These are phyloP conservation scores for Chymomyza costata DNA, from an alignment of 1,140 invertebrate genomes.

Conservation along the genomic window DNA sequence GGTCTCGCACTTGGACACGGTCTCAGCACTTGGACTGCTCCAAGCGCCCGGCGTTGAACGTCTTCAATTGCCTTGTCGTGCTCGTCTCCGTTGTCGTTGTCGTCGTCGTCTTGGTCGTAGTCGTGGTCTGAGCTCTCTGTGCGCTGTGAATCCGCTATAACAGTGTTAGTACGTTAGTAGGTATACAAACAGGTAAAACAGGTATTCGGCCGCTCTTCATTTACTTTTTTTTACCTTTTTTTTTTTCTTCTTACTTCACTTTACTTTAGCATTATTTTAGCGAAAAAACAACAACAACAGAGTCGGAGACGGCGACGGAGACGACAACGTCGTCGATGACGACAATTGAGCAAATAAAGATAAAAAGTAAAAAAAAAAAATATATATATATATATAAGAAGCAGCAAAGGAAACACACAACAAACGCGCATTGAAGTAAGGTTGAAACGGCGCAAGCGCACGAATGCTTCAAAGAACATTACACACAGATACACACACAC, in stretches of 20 bases:
- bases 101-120: conserved; percentile 24
- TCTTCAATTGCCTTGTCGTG: conserved; percentile 40
- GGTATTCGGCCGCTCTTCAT: conserved; percentile 65
- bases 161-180: conserved; percentile 76
- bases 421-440: conserved; percentile 19
- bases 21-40: conserved; percentile 27
- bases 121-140: conserved; percentile 52
- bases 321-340: conserved; percentile 45
- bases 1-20: neutral
- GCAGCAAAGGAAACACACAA: conserved; percentile 8
- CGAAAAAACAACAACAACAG: conserved; percentile 36
- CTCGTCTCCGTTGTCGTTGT: conserved; percentile 10
- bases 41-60: conserved; percentile 20
- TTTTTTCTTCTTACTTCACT: conserved; percentile 51
- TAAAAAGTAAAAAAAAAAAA: conserved; percentile 37
- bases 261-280: conserved; percentile 69
- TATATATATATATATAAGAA: conserved; percentile 1
- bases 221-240: conserved; percentile 37
- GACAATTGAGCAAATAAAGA: conserved; percentile 70
- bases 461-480: conserved; percentile 5
- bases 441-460: neutral
- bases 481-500: neutral
- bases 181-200: conserved; percentile 75
- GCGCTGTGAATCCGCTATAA: conserved; percentile 74
- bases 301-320: conserved; percentile 4